Evolutionary conservation across 2,888 invertebrate genomes (phyloP).

Genomic region (Sphaeridia pumilis): DNA sequence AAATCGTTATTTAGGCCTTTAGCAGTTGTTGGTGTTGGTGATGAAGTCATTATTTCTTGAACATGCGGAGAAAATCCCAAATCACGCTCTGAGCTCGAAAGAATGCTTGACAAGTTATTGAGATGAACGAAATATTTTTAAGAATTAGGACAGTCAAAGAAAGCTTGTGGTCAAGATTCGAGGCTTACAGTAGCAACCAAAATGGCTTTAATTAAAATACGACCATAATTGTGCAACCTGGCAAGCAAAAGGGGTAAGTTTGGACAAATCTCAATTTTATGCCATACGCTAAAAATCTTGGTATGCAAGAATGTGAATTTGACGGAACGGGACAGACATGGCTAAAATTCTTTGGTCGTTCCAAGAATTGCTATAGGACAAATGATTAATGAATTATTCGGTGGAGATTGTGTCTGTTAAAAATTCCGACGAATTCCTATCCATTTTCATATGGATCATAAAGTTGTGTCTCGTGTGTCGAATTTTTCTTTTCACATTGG

Average conservation of each 20-base stretch:
- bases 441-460: too few species aligned
- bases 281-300: conserved; percentile 14
- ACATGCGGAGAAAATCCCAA: conserved; percentile 15
- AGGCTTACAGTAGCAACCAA: neutral
- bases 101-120: conserved; percentile 5
- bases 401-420: too few species aligned
- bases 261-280: too few species aligned
- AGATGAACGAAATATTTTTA: conserved; percentile 14
- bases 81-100: conserved; percentile 15
- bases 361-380: too few species aligned
- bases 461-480: too few species aligned
- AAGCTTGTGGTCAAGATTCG: neutral
- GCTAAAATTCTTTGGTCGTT: too few species aligned
- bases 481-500: too few species aligned
- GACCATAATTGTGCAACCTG: neutral
- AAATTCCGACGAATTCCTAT: too few species aligned
- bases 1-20: too few species aligned
- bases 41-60: neutral
- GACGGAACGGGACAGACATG: too few species aligned
- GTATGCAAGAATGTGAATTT: conserved; percentile 6
- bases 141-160: neutral
- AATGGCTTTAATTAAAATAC: neutral
- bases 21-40: too few species aligned
- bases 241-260: neutral
- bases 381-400: too few species aligned